Conservation (phyloP, 1,140 invertebrate genomes). For the Chymomyza costata region DNA sequence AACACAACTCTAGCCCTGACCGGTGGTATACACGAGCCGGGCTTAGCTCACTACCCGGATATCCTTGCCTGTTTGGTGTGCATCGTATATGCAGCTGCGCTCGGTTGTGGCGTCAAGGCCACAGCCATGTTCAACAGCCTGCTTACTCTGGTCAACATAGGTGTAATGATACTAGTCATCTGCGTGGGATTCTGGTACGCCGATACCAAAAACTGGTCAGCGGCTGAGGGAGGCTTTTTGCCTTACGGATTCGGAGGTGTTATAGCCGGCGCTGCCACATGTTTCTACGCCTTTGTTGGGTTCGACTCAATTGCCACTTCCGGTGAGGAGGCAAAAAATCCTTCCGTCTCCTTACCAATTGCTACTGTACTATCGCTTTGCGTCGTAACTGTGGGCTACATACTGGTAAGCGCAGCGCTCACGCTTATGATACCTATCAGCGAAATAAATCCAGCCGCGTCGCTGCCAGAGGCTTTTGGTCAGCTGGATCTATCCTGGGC, state of each 20-base stretch:
- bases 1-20: conserved; percentile 85
- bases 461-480: conserved; percentile 89
- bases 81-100: conserved; percentile 82
- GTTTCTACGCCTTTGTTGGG: conserved; percentile 92
- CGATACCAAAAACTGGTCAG: conserved; percentile 86
- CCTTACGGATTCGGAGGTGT: conserved; percentile 88
- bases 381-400: conserved; percentile 86
- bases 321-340: conserved; percentile 90
- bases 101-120: conserved; percentile 90
- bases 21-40: conserved; percentile 83
- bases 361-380: conserved; percentile 88
- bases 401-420: conserved; percentile 87
- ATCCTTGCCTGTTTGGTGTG: conserved; percentile 87
- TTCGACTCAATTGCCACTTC: conserved; percentile 92
- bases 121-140: conserved; percentile 89
- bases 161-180: conserved; percentile 85
- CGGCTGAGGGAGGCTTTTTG: conserved; percentile 83
- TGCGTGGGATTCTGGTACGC: conserved; percentile 88
- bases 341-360: conserved; percentile 85
- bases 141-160: conserved; percentile 86
- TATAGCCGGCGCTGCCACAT: conserved; percentile 88
- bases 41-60: conserved; percentile 86
- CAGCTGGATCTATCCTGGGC: conserved; percentile 86
- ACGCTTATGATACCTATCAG: conserved; percentile 90
- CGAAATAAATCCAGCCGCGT: conserved; percentile 84